These are phyloP conservation scores for Periophthalmodon schlosseri DNA, from an alignment of 2,113 vertebrate species.

Conservation along the genomic window DNA sequence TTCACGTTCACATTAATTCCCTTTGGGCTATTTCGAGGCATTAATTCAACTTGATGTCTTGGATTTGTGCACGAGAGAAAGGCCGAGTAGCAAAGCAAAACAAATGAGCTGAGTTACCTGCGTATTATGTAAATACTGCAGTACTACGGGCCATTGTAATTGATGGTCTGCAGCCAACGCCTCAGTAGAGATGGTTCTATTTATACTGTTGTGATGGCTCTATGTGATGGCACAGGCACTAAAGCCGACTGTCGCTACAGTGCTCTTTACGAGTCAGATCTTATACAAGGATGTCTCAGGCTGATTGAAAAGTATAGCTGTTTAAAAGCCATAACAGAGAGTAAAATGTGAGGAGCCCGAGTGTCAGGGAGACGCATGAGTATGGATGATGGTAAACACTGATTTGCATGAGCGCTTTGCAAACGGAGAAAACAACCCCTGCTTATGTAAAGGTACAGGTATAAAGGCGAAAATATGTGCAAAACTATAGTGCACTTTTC, in stretches of 20 bases:
- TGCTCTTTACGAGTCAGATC: slow-evolving; percentile 2
- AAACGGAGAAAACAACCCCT: background rate
- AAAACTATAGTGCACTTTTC: background rate
- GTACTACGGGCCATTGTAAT: background rate
- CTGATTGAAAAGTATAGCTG: background rate
- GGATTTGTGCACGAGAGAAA: background rate
- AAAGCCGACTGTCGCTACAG: background rate
- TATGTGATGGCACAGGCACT: background rate
- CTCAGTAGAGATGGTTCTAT: background rate
- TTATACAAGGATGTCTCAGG: background rate
- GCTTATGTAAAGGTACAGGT: background rate
- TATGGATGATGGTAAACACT: background rate
- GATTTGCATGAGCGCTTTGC: background rate
- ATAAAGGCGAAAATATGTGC: background rate
- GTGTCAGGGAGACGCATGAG: background rate
- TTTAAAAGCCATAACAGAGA: background rate
- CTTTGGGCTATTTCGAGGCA: background rate
- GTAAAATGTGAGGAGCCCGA: background rate
- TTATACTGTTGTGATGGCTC: background rate
- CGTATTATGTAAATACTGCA: background rate
- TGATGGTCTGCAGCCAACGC: background rate
- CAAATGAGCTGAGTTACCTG: background rate
- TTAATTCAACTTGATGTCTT: background rate
- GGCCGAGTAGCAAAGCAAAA: background rate
- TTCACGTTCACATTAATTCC: background rate